Conservation (phyloP, 1,140 invertebrate species). For the Plutomurus gul region DNA sequence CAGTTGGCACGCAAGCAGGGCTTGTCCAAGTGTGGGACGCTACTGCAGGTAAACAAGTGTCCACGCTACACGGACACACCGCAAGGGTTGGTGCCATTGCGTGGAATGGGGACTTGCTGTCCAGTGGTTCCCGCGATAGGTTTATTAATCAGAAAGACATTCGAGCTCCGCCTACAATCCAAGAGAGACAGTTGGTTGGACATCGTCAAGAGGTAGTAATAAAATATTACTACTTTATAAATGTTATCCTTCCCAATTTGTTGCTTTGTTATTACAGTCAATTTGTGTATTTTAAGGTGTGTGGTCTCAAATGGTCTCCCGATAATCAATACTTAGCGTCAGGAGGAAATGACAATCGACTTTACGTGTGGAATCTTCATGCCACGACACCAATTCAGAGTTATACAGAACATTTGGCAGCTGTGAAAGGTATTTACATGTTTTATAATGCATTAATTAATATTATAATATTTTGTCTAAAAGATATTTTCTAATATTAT, state of each 20-base stretch:
- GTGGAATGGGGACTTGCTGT: conserved; percentile 97
- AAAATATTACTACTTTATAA: not conserved
- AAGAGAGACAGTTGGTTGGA: conserved; percentile 79
- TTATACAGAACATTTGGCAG: conserved; percentile 96
- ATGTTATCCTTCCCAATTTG: not conserved
- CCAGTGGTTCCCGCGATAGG: conserved; percentile 92
- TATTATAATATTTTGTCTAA: not conserved
- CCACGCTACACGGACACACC: conserved; percentile 88
- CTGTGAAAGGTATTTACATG: conserved; percentile 75
- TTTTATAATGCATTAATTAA: not conserved
- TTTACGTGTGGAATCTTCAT: conserved; percentile 97
- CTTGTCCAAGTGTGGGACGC: conserved; percentile 98
- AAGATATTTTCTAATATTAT: conserved; percentile 21
- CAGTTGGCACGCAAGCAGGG: conserved; percentile 96
- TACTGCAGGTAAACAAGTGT: conserved; percentile 83
- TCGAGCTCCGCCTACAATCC: conserved; percentile 76
- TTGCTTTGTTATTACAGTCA: conserved; percentile 29
- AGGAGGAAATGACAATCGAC: conserved; percentile 97
- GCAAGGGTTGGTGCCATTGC: conserved; percentile 92
- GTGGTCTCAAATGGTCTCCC: conserved; percentile 99
- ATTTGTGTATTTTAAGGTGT: conserved; percentile 65
- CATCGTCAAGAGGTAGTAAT: conserved; percentile 88
- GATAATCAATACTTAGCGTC: conserved; percentile 98
- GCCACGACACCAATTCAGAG: conserved; percentile 88
- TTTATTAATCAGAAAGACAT: conserved; percentile 94